phyloP scores from a whole-genome alignment of 2,113 vertebrate genomes.

The Saccopteryx leptura region DNA sequence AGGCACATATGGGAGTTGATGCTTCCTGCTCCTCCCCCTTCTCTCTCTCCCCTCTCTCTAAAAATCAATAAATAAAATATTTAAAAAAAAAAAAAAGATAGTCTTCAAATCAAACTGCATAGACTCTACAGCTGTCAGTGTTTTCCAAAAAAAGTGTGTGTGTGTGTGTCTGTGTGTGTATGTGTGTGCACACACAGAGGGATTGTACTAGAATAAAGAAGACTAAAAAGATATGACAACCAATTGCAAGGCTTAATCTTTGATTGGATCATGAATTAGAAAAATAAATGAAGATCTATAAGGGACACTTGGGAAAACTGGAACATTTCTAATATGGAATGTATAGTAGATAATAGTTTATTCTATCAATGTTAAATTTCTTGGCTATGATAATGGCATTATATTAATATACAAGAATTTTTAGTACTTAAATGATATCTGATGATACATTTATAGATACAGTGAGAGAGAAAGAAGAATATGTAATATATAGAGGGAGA shows the following conservation, averaged over 20 bases:
- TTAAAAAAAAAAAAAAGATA: too few species aligned
- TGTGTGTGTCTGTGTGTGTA: background rate
- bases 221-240: background rate
- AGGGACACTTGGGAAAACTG: background rate
- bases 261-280: background rate
- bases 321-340: constrained; percentile 32
- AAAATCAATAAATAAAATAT: too few species aligned
- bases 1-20: too few species aligned
- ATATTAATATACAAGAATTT: constrained; percentile 38
- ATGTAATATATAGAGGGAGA: too few species aligned
- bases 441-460: constrained; percentile 14
- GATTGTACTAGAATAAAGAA: constrained; percentile 44
- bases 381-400: constrained; percentile 11
- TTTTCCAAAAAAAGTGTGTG: background rate
- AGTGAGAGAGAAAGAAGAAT: background rate
- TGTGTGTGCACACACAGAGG: rapidly evolving
- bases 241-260: constrained; percentile 1
- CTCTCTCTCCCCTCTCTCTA: too few species aligned
- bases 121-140: constrained; percentile 27
- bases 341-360: background rate
- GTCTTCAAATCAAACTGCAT: background rate
- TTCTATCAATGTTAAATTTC: constrained; percentile 27
- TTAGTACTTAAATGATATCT: background rate
- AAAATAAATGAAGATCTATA: constrained; percentile 29
- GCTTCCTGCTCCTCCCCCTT: too few species aligned